phyloP scores from a whole-genome alignment of 30 jellyfish, hydroid and myxozoan species.

The Calvadosia cruxmelitensis region DNA sequence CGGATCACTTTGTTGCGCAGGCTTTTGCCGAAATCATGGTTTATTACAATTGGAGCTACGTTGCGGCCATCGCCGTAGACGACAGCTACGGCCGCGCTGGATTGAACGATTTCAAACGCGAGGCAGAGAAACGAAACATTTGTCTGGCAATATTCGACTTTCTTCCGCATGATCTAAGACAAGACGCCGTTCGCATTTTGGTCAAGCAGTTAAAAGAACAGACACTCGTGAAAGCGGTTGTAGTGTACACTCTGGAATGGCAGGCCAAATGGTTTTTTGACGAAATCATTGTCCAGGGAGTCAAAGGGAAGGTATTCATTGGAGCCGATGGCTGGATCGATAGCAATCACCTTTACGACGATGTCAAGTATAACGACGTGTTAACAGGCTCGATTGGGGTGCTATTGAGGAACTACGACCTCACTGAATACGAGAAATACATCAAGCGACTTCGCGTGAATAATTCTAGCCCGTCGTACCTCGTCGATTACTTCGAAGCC shows the following conservation, averaged over 20 bases:
- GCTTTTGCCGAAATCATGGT: not conserved
- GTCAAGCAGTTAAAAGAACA: not conserved
- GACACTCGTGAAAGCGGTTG: not conserved
- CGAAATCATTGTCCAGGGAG: not conserved
- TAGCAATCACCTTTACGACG: not conserved
- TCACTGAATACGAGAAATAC: not conserved
- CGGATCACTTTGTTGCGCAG: not conserved
- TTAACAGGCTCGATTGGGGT: not conserved
- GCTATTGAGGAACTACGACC: not conserved
- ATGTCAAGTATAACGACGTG: not conserved
- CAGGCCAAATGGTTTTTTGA: not conserved
- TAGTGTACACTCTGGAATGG: not conserved
- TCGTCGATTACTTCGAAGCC: not conserved
- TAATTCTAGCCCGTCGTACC: not conserved
- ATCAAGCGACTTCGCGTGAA: not conserved
- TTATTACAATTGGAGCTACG: not conserved
- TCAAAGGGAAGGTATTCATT: not conserved
- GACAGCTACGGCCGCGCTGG: not conserved
- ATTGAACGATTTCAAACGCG: not conserved
- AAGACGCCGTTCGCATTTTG: not conserved
- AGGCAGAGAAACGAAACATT: not conserved
- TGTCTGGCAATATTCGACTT: not conserved
- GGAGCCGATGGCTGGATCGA: slow-evolving; percentile 3
- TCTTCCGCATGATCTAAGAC: not conserved
- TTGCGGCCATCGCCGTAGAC: not conserved